These are phyloP conservation scores for Falco novaeseelandiae DNA, from an alignment of 2,797 vertebrate species.

Conservation along the genomic window DNA sequence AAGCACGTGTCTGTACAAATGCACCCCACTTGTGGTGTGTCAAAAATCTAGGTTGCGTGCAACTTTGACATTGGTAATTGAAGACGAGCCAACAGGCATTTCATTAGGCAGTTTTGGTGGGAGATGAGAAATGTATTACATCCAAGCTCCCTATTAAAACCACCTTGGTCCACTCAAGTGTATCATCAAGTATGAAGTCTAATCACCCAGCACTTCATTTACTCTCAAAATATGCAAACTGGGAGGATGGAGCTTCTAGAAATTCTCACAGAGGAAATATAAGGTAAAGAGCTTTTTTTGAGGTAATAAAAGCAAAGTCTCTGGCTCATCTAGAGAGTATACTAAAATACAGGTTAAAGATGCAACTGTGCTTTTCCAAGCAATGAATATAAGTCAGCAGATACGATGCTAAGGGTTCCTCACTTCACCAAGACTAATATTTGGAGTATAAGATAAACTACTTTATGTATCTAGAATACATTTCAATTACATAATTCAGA, in stretches of 20 bases:
- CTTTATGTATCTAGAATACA: neutral
- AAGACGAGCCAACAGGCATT: neutral
- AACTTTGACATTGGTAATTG: neutral
- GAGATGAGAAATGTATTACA: neutral
- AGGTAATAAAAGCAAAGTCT: neutral
- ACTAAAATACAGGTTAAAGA: neutral
- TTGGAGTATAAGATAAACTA: neutral
- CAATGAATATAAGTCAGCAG: neutral
- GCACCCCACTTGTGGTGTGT: neutral
- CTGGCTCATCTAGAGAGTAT: neutral
- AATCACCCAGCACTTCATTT: neutral
- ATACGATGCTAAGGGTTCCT: neutral
- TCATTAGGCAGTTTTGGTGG: neutral
- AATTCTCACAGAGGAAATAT: neutral
- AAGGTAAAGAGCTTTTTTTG: neutral
- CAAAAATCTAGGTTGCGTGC: rapidly evolving
- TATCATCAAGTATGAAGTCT: neutral
- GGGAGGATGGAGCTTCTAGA: neutral
- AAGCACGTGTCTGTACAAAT: neutral
- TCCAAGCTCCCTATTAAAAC: neutral
- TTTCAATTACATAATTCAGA: neutral
- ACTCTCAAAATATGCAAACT: neutral
- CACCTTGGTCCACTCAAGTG: neutral
- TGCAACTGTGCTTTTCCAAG: neutral
- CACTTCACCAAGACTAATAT: neutral